Percentiles rank a stretch among this genome's conserved stretches.
Evolutionary conservation across 2,113 vertebrate species (phyloP).

Genomic region (Tenrec ecaudatus): DNA sequence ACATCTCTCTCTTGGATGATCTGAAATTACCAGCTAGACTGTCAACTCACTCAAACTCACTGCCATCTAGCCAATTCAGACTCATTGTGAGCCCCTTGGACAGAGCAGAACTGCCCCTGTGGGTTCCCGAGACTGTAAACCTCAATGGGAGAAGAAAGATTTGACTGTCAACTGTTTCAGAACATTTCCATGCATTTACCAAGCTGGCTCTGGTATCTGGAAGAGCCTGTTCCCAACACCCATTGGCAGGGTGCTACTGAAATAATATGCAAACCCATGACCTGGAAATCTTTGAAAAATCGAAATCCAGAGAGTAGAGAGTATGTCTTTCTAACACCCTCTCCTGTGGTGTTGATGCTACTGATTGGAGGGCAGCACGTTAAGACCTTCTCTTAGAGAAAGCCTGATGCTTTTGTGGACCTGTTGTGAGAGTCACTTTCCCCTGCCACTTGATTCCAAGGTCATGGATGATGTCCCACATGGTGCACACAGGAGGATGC

Average conservation of each 20-base stretch:
- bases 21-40: neutral
- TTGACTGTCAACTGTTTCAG: too few species aligned
- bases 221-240: neutral
- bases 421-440: neutral
- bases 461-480: neutral
- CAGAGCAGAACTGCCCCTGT: too few species aligned
- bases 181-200: neutral
- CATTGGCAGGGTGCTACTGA: neutral
- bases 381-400: neutral
- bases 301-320: neutral
- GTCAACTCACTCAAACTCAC: neutral
- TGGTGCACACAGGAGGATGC: accelerated
- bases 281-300: neutral
- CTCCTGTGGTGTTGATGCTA: neutral
- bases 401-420: neutral
- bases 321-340: neutral
- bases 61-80: neutral
- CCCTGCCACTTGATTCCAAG: neutral
- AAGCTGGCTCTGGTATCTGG: neutral
- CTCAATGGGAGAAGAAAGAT: too few species aligned
- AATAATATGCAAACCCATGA: neutral
- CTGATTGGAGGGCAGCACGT: neutral
- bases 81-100: too few species aligned
- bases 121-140: too few species aligned
- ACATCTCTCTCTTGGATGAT: neutral